Conservation (phyloP, 2,888 invertebrate genomes). For the Panzeria rudis region DNA sequence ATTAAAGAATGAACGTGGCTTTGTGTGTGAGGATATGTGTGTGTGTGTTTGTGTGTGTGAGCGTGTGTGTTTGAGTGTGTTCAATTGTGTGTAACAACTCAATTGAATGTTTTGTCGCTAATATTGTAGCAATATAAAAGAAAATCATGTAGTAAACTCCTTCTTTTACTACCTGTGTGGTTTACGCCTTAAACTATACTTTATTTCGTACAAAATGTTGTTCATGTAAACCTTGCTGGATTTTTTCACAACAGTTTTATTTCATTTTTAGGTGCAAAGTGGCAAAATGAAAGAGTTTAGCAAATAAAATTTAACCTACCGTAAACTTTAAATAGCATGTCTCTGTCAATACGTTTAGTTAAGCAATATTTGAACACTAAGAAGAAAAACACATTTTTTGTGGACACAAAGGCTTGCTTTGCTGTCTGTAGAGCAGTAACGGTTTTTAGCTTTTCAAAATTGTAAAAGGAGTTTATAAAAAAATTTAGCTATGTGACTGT, state of each 20-base stretch:
- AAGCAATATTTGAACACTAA: conserved; percentile 33
- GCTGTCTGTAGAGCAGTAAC: background rate
- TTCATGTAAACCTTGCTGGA: background rate
- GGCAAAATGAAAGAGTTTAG: conserved; percentile 68
- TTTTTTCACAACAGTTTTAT: conserved; percentile 13
- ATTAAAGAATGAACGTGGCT: background rate
- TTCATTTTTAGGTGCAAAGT: conserved; percentile 47
- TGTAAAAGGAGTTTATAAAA: no score
- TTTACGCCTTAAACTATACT: conserved; percentile 69
- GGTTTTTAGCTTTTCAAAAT: background rate
- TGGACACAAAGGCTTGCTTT: background rate
- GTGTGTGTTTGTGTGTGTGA: background rate
- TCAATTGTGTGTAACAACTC: conserved; percentile 70
- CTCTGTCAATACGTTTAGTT: conserved; percentile 62
- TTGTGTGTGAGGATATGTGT: background rate
- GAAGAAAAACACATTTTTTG: background rate
- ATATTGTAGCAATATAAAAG: conserved; percentile 62
- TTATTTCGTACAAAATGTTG: conserved; percentile 35
- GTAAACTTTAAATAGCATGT: conserved; percentile 67
- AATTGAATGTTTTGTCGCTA: conserved; percentile 71
- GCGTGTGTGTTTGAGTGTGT: conserved; percentile 31
- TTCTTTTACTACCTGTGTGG: conserved; percentile 54
- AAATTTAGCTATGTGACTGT: no score
- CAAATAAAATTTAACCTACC: conserved; percentile 69
- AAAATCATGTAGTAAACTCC: conserved; percentile 52